These are phyloP conservation scores for Guaruba guarouba DNA, from an alignment of 2,113 vertebrate genomes.

Conservation along the genomic window DNA sequence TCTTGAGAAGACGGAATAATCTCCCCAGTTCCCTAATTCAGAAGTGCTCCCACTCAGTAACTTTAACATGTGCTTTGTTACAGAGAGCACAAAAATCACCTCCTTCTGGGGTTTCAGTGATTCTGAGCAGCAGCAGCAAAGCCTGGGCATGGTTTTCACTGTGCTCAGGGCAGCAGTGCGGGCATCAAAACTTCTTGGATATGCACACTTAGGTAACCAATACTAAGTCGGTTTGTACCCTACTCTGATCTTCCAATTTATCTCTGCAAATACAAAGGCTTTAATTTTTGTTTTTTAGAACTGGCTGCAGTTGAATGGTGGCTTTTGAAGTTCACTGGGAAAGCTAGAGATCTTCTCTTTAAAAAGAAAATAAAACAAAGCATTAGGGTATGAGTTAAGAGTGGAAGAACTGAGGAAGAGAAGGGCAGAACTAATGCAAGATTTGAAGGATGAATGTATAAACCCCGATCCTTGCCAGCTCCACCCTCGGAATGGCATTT, in stretches of 20 bases:
- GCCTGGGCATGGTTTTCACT: neutral
- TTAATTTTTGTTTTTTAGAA: neutral
- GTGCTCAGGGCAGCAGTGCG: neutral
- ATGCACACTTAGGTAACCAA: neutral
- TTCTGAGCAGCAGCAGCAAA: neutral
- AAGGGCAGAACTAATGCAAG: neutral
- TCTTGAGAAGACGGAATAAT: neutral
- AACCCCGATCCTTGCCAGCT: neutral
- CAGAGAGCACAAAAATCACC: neutral
- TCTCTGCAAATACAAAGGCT: neutral
- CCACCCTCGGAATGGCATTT: conserved; percentile 6
- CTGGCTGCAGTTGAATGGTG: neutral
- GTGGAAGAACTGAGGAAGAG: neutral
- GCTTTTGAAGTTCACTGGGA: neutral
- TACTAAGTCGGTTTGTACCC: neutral
- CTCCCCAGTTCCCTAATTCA: neutral
- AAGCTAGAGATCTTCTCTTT: neutral
- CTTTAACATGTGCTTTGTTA: neutral
- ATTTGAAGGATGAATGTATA: neutral
- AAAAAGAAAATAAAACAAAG: neutral
- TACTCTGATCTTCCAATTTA: neutral
- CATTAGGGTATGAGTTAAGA: neutral
- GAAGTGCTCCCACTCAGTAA: neutral
- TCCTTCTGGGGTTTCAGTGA: neutral
- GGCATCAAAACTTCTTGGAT: neutral